These are phyloP conservation scores for Aspidapion aeneum DNA, from an alignment of 2,888 invertebrate species.

Conservation along the genomic window DNA sequence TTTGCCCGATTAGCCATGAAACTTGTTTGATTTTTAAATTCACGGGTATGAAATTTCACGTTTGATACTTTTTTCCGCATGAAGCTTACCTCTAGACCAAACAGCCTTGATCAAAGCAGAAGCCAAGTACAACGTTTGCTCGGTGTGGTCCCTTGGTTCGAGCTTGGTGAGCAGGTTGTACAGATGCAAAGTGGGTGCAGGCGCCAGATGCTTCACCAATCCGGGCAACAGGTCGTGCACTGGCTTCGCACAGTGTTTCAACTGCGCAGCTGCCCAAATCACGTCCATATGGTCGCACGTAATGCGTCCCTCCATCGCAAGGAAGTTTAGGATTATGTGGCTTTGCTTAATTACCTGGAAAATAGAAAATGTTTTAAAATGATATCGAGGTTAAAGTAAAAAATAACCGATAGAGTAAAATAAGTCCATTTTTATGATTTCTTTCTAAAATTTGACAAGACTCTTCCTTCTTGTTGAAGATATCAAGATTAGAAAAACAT, in stretches of 20 bases:
- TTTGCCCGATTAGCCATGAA: too few species aligned
- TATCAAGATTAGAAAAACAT: too few species aligned
- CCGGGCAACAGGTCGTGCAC: conserved; percentile 89
- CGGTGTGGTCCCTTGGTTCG: conserved; percentile 89
- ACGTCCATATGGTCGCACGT: conserved; percentile 88
- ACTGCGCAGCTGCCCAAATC: conserved; percentile 92
- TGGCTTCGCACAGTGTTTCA: conserved; percentile 93
- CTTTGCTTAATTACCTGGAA: conserved; percentile 87
- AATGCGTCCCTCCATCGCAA: conserved; percentile 88
- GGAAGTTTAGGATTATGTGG: conserved; percentile 86
- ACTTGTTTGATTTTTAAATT: too few species aligned
- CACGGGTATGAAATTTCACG: too few species aligned
- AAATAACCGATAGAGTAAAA: too few species aligned
- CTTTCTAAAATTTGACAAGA: too few species aligned
- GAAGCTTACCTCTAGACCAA: conserved; percentile 73
- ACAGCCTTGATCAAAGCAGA: conserved; percentile 88
- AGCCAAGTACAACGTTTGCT: conserved; percentile 88
- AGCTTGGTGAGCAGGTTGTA: conserved; percentile 82
- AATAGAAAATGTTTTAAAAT: conserved; percentile 2
- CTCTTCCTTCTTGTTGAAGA: too few species aligned
- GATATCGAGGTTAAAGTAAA: background rate
- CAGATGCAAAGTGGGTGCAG: conserved; percentile 83
- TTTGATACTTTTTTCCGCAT: too few species aligned
- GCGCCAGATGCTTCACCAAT: conserved; percentile 84
- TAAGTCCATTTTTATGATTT: too few species aligned